Conservation (phyloP, 2,113 vertebrate genomes). For the Oncorhynchus nerka region DNA sequence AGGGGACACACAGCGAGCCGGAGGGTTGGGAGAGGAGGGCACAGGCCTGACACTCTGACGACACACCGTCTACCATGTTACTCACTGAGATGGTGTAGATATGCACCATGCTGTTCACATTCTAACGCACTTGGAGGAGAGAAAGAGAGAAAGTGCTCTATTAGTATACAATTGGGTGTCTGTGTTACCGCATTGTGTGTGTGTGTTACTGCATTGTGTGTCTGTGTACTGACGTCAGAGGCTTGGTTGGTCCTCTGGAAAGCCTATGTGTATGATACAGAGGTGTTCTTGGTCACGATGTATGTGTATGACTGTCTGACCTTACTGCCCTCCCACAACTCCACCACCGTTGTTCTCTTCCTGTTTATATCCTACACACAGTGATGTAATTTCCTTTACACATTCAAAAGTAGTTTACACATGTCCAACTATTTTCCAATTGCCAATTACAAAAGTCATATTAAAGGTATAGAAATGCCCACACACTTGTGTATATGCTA, state of each 20-base stretch:
- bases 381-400: background rate
- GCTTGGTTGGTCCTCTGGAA: slow-evolving; percentile 93
- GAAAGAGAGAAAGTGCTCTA: background rate
- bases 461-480: too few relatives aligned
- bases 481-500: too few relatives aligned
- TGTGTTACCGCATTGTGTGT: too few relatives aligned
- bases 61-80: slow-evolving; percentile 86
- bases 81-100: slow-evolving; percentile 90
- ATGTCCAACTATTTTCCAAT: too few relatives aligned
- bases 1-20: slow-evolving; percentile 88
- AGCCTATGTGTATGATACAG: slow-evolving; percentile 94
- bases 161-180: too few relatives aligned
- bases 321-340: slow-evolving; percentile 91
- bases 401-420: too few relatives aligned
- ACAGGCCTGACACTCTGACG: slow-evolving; percentile 85
- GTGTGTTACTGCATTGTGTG: background rate
- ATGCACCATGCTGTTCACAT: slow-evolving; percentile 85
- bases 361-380: slow-evolving; percentile 85
- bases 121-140: slow-evolving; percentile 77
- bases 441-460: too few relatives aligned
- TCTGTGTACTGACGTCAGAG: slow-evolving; percentile 80
- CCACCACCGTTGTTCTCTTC: slow-evolving; percentile 91
- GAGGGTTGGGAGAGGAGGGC: slow-evolving; percentile 81
- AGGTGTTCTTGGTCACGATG: slow-evolving; percentile 88
- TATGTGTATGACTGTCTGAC: slow-evolving; percentile 89